Base-by-base conservation (phyloP, 2,797 vertebrate genomes). In the Strix occidentalis region DNA sequence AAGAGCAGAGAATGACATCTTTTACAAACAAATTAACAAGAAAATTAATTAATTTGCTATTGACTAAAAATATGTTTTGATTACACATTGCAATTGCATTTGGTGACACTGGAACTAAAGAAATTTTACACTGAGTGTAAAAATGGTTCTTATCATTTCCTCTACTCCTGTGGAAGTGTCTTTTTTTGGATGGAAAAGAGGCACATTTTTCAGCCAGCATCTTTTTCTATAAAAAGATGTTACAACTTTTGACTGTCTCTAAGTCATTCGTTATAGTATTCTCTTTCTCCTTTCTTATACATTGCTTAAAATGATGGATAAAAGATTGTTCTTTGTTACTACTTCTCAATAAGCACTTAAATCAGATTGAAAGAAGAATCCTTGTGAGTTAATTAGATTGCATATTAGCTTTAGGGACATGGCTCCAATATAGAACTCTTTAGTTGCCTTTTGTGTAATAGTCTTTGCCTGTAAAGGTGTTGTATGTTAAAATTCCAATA, bases 321-420 rank as follows among this genome's bases (percentile, higher is more conserved):
- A 83, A 84, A 64, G 17, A 45, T 46, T 82, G 12, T 77, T 92
- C 48, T 48, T 92, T 89, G 64, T 83, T 94, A 37, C n/a, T 77
- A 28, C 48, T 87, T 96, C 33, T 91, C 83, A 90, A 16, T 58
- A 79, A 80, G 33, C 63, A 87, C 51, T 83, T 87, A 90, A 90
- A 93, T 82, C 58, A 68, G 45, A 74, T 18, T 33, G n/a, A 70
- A 94, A 80, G 66, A 89, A 84, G 84, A 90, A 45, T 89, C 8
- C 56, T n/a, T 93, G 37, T 33, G 26, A 70, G 54, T 75, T 93
- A 93, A 89, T 93, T 94, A 68, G 85, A 61, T 69, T 76, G 57
- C 37, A 33, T 84, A 54, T 79, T 86, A 84, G 70, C 83, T 92
- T 93, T 82, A 86, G 65, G 66, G 77, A 86, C 24, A 45, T 15